These are phyloP conservation scores for Uria aalge DNA, from an alignment of 2,113 vertebrate genomes.

Conservation along the genomic window DNA sequence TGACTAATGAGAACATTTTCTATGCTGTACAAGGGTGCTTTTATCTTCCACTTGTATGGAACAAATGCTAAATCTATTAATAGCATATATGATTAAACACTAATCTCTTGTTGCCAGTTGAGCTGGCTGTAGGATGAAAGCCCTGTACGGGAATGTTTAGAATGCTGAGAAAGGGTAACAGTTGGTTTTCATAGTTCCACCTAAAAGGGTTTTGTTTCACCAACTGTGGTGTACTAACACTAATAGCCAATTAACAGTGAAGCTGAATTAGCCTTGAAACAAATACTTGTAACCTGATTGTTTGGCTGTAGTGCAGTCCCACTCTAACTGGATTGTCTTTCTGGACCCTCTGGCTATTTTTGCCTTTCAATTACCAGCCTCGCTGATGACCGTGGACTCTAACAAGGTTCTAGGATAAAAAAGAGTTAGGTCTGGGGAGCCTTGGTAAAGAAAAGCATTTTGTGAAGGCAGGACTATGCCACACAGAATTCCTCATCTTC, in stretches of 20 bases:
- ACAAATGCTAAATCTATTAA: conserved; percentile 21
- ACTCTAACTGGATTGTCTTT: not conserved
- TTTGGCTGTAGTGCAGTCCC: not conserved
- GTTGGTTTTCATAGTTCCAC: not conserved
- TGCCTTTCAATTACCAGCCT: not conserved
- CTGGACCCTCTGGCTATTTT: not conserved
- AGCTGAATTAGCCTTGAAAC: not conserved
- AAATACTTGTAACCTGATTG: not conserved
- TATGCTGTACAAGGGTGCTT: not conserved
- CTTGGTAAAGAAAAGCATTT: not conserved
- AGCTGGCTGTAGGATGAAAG: conserved; percentile 23
- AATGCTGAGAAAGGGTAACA: not conserved
- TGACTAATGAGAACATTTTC: not conserved
- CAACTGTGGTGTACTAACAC: not conserved
- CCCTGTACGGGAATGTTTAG: not conserved
- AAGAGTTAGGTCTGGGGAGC: not conserved
- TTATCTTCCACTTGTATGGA: not conserved
- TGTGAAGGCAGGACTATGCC: not conserved
- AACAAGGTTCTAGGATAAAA: not conserved
- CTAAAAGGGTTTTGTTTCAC: conserved; percentile 9
- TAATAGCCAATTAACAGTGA: not conserved
- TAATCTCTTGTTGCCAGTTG: conserved; percentile 17
- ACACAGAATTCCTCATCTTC: not conserved
- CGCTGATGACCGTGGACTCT: not conserved
- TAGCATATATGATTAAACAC: conserved; percentile 43